Evolutionary conservation across 1,140 invertebrate species (phyloP), one percentile per base, ranked within the genome.

Genomic region (Parasteatoda tepidariorum): DNA sequence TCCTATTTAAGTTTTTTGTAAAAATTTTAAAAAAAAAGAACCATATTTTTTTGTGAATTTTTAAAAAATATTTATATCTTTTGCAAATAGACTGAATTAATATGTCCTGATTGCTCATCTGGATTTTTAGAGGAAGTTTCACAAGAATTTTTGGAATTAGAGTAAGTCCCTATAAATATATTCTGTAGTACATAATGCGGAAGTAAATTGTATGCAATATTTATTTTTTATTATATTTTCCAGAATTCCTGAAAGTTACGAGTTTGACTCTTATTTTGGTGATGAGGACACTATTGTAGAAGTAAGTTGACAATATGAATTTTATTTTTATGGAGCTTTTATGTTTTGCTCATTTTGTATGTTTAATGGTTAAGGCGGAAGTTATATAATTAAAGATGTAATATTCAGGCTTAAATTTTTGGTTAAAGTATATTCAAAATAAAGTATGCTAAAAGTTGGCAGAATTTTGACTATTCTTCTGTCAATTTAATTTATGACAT

Each of bases 41-140:
- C 7, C 7, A 48, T 48, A n/a, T n/a, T n/a, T n/a, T n/a, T n/a
- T n/a, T n/a, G n/a, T n/a, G 2, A n/a, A 22, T 7, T 11, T 3
- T 62, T 2, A 2, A 62, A 22, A n/a, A n/a, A 62, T 22, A 22
- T 62, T 11, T 62, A 22, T 26, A 18, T 33, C 18, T 67, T 33
- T 33, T 24, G 7, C 33, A 31, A 31, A 3, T 73, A 73, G 70
- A 28, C 62, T 4, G 94, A 96, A 88, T 96, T 92, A 88, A 95
- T 92, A 83, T 97, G 96, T 89, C 96, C 96, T 85, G 92, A 92
- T 86, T 97, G 96, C 89, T 91, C 93, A 1, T 92, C 93, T 87
- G 96, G 95, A 11, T 97, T 97, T 87, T 94, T 97, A 86, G 96
- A 97, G 89, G 93, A 95, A 89, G 88, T 96, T 86, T 90, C 90